phyloP scores from a whole-genome alignment of 2,797 vertebrate species.

The Coccyzus lansbergi region DNA sequence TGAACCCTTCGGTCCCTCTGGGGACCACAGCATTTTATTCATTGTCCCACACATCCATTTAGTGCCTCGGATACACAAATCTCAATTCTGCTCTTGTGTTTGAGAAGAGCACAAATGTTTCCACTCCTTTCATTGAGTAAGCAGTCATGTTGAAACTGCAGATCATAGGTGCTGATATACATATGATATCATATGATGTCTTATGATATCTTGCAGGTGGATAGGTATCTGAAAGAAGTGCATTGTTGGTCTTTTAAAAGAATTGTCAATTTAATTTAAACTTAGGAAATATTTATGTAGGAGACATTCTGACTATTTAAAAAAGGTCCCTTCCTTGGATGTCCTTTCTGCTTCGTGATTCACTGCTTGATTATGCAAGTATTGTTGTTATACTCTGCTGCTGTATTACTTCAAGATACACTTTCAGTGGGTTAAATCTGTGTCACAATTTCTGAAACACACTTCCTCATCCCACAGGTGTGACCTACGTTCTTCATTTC shows the following conservation, averaged over 20 bases:
- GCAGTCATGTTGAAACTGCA: neutral
- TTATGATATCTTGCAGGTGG: neutral
- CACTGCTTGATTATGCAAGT: neutral
- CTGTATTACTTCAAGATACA: neutral
- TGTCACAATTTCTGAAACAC: neutral
- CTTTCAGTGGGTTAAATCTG: neutral
- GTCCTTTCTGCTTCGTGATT: neutral
- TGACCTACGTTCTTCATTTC: neutral
- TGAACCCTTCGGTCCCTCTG: neutral
- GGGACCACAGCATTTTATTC: neutral
- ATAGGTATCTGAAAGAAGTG: neutral
- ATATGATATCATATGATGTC: neutral
- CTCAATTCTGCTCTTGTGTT: neutral
- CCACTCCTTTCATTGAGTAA: neutral
- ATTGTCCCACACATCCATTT: neutral
- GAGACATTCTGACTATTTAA: neutral
- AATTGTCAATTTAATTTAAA: neutral
- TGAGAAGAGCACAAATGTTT: neutral
- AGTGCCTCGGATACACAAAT: neutral
- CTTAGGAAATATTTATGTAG: neutral
- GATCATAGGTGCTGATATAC: neutral
- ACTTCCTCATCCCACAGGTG: neutral
- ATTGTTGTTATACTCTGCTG: neutral
- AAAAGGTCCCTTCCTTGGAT: neutral
- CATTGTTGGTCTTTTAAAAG: neutral